Conservation (phyloP, 2,888 invertebrate genomes). For the Thalpophila matura region DNA sequence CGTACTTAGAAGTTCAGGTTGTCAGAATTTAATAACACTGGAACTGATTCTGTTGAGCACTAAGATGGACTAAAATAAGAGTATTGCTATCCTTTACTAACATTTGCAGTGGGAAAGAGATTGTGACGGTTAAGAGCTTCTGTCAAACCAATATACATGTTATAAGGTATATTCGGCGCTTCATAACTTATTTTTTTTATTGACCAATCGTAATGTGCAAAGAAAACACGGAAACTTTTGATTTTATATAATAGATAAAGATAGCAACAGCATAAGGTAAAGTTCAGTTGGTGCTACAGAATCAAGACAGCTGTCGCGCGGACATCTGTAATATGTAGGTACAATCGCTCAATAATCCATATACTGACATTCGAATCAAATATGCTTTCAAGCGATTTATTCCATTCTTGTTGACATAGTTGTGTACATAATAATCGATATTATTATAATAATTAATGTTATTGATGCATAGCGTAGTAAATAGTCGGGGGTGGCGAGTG, state of each 20-base stretch:
- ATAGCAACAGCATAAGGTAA: not conserved
- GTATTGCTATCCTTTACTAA: not conserved
- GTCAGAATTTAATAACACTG: not conserved
- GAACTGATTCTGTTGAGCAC: not conserved
- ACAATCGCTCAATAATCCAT: not conserved
- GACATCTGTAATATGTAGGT: too few species aligned
- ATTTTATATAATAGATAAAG: not conserved
- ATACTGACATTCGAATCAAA: slow-evolving; percentile 1
- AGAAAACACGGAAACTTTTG: too few species aligned
- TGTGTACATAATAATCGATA: slow-evolving; percentile 46
- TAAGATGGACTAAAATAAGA: not conserved
- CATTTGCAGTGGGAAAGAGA: not conserved
- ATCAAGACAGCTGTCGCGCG: not conserved
- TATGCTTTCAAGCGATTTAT: slow-evolving; percentile 11
- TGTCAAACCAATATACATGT: too few species aligned
- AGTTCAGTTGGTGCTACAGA: not conserved
- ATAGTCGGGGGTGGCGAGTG: slow-evolving; percentile 24
- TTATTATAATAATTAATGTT: slow-evolving; percentile 40
- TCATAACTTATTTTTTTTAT: not conserved
- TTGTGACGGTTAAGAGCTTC: too few species aligned
- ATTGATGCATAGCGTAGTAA: slow-evolving; percentile 46
- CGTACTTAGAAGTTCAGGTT: not conserved
- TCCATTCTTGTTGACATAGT: slow-evolving; percentile 16
- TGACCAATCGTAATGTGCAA: too few species aligned
- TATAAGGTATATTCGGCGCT: too few species aligned